phyloP scores from a whole-genome alignment of 2,113 vertebrate genomes.

The Circaetus cinerascens region DNA sequence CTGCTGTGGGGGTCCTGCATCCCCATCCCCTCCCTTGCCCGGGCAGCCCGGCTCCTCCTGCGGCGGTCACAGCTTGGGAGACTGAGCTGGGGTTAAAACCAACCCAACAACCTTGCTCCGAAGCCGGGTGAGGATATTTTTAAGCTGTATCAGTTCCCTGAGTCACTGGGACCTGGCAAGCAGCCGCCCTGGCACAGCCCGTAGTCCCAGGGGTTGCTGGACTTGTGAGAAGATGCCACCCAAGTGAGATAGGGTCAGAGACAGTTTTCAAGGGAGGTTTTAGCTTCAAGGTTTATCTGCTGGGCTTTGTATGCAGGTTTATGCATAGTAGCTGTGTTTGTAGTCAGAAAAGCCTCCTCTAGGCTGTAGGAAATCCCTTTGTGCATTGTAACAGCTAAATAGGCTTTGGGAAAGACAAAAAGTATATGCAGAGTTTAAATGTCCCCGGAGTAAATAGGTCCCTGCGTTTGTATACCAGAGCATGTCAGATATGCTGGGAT shows the following conservation, averaged over 20 bases:
- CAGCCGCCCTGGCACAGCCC: background rate
- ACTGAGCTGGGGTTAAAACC: background rate
- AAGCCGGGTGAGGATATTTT: background rate
- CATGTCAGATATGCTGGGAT: background rate
- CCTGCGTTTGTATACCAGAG: accelerated
- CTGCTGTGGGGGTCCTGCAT: background rate
- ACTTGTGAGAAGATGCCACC: background rate
- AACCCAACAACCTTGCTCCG: accelerated
- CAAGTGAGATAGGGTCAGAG: accelerated
- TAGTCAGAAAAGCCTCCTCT: background rate
- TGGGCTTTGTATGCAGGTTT: background rate
- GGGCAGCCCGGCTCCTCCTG: background rate
- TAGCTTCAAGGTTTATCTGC: background rate
- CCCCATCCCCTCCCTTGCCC: background rate
- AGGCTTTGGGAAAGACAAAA: background rate
- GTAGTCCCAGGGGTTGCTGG: background rate
- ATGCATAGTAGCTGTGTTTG: background rate
- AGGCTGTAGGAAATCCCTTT: background rate
- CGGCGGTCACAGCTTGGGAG: accelerated
- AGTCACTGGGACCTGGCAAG: background rate
- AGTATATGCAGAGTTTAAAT: accelerated
- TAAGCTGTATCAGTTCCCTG: background rate
- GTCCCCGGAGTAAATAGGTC: background rate
- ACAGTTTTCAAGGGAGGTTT: background rate
- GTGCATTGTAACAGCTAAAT: accelerated